Base-by-base conservation (phyloP, 2,888 invertebrate species). In the Philereme transversata region DNA sequence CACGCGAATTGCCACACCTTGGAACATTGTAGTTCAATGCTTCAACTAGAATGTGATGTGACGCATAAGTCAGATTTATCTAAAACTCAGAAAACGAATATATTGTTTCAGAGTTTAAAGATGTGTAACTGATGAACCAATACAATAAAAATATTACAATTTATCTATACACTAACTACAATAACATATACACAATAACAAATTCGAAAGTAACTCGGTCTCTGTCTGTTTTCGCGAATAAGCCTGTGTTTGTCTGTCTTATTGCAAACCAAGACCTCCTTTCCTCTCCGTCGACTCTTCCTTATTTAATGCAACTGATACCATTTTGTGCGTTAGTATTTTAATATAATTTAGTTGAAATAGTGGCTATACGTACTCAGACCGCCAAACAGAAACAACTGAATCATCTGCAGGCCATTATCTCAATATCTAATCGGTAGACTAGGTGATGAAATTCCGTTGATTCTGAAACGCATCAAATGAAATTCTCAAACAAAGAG, bases 381-480 rank as follows among this genome's bases (percentile, higher is more conserved):
- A 52, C 51, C 48, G 40, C 55, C 45, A 62, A 58, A 62, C 51
- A 56, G 48, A 36, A 22, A 40, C 34, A 59, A 45, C 51, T 52
- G 55, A 60, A 57, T 57, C 51, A 64, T 64, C 64, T 51, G 51
- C 51, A 55, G 62, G 63, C 60, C 51, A 60, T 64, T 60, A 57
- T 53, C 57, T 65, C 69, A 67, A 65, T 67, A 69, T 64, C 58
- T 67, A 75, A 77, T 78, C 72, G 75, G 69, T 68, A 70, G 70
- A 74, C 79, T 76, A 83, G 79, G 83, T 84, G 84, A 86, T 84
- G 80, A 77, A 81, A 86, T 85, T 86, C 79, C 78, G 72, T 81
- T 82, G 84, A 83, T 85, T 86, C 80, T 82, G 73, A 78, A 77
- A 75, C 76, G 78, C 73, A 77, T 78, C 78, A 83, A 87, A 87